These are phyloP conservation scores for Ctenodactylus gundi DNA, from an alignment of 2,113 vertebrate species.

Conservation along the genomic window DNA sequence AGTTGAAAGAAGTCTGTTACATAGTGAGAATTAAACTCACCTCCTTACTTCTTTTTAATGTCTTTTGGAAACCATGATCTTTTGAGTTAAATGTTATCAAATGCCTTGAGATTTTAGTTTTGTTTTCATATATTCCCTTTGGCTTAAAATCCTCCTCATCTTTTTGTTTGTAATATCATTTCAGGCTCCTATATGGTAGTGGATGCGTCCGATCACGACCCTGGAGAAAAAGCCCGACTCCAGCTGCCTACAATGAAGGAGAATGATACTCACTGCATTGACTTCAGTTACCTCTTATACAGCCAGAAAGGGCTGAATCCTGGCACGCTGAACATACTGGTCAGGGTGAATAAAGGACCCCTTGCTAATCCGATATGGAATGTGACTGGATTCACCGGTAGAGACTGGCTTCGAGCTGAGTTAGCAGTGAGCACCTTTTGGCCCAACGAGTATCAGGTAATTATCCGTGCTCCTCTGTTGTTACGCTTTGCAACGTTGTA, in stretches of 20 bases:
- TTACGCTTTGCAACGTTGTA: background rate
- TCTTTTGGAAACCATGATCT: background rate
- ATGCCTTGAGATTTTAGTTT: background rate
- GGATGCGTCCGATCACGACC: conserved; percentile 93
- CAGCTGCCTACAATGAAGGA: conserved; percentile 98
- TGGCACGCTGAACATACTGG: conserved; percentile 94
- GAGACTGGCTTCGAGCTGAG: conserved; percentile 90
- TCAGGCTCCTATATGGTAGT: conserved; percentile 98
- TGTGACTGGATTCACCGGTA: conserved; percentile 93
- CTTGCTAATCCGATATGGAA: conserved; percentile 99
- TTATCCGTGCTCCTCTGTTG: background rate
- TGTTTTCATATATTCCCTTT: background rate
- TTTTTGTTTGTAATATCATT: background rate
- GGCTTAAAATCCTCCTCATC: background rate
- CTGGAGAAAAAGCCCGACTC: conserved; percentile 94
- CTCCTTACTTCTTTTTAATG: background rate
- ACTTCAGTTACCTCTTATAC: conserved; percentile 96
- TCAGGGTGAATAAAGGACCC: conserved; percentile 97
- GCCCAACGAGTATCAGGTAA: conserved; percentile 99
- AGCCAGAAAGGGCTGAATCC: conserved; percentile 92
- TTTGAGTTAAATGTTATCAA: conserved; percentile 28
- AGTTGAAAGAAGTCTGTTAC: background rate
- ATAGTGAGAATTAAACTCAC: background rate
- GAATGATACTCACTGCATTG: conserved; percentile 98
- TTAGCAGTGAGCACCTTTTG: conserved; percentile 99